These are phyloP conservation scores for Andricus grossulariae DNA, from an alignment of 1,140 invertebrate genomes.

Conservation along the genomic window DNA sequence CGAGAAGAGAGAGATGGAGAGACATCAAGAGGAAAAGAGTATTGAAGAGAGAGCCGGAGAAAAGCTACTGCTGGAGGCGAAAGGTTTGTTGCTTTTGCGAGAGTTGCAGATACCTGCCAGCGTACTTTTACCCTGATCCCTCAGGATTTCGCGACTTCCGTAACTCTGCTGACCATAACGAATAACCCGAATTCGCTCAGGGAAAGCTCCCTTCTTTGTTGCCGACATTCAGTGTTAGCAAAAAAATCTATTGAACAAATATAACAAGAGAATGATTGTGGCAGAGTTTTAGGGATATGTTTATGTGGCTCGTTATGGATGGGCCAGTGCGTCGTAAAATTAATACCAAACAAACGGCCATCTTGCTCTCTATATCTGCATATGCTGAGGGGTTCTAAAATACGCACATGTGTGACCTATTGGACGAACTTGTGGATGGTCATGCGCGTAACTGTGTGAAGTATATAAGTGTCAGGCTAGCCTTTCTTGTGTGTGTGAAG, in stretches of 20 bases:
- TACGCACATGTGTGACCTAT: conserved; percentile 57
- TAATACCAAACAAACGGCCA: conserved; percentile 71
- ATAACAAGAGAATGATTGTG: background rate
- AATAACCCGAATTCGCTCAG: background rate
- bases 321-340: conserved; percentile 63
- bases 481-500: conserved; percentile 67
- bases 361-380: conserved; percentile 63
- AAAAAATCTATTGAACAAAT: conserved; percentile 1
- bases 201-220: background rate
- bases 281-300: background rate
- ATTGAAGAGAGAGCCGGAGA: conserved; percentile 37
- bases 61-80: conserved; percentile 42
- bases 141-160: conserved; percentile 2
- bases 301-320: conserved; percentile 50
- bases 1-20: conserved; percentile 64
- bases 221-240: background rate
- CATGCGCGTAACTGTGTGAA: conserved; percentile 52
- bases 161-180: background rate
- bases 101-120: conserved; percentile 36
- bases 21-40: conserved; percentile 54
- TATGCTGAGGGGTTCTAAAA: conserved; percentile 60
- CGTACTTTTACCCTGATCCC: conserved; percentile 35
- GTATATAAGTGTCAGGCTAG: conserved; percentile 60
- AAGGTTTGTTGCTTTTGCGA: conserved; percentile 46
- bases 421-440: conserved; percentile 55